Base-by-base conservation (phyloP, 1,140 invertebrate species). In the Sinella curviseta region DNA sequence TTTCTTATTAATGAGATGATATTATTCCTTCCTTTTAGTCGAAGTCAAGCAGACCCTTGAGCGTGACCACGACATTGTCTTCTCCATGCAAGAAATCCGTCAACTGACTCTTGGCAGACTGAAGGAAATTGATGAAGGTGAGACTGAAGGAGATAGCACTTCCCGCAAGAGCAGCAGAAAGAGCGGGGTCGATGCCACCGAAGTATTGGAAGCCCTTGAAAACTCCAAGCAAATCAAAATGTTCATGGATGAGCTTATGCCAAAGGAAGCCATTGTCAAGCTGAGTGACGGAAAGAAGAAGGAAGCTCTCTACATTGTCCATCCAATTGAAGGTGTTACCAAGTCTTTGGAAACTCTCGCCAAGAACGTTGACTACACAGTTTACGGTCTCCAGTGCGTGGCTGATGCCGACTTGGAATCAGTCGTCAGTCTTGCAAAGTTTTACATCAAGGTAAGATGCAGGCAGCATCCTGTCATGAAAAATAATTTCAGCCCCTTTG, bases 251-350 rank as follows among this genome's bases (percentile, higher is more conserved):
- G 85, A 89, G 36, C 78, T 90, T 1, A 85, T 90, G 80, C 90
- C 90, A 12, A 85, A 83, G 35, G 79, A 88, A 67, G 84, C 85
- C 24, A 80, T 91, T 24, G 85, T 90, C 0, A 90, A 81, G 36
- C 30, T 83, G 16, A 91, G 91, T 78, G 85, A 83, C 0, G 81
- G 84, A 48, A 87, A 85, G 1, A 86, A 85, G 30, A 85, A 79
- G 57, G 84, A 85, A 1, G 90, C 91, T 14, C 85, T 95, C 20
- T 95, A 95, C 85, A 89, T 95, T 73, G 88, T 97, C 35, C 95
- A 97, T 87, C 94, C 97, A 0, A 96, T 99, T 82, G 97, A 99
- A 89, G 97, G 97, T 81, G 91, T 92, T 78, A 91, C 93, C 0
- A 88, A 89, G 1, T 88, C 91, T 1, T 86, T 98, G 74, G 89